These are phyloP conservation scores for Branchinecta lindahli DNA, from an alignment of 1,140 invertebrate species.

Conservation along the genomic window DNA sequence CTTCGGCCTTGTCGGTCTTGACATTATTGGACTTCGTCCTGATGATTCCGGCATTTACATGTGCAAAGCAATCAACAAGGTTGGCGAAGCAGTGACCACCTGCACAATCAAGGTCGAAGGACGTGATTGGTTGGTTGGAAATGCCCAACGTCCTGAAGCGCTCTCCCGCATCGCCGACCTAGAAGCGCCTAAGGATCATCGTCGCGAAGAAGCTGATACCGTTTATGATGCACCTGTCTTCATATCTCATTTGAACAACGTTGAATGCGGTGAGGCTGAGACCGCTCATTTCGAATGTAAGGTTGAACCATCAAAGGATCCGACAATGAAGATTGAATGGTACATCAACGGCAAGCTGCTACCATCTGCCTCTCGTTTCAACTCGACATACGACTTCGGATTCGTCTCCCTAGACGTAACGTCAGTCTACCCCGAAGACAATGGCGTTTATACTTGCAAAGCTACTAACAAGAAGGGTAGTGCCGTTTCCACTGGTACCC, in stretches of 20 bases:
- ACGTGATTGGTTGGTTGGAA: slow-evolving; percentile 65
- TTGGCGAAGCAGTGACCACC: slow-evolving; percentile 81
- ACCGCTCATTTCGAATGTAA: slow-evolving; percentile 86
- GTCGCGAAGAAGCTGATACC: slow-evolving; percentile 46
- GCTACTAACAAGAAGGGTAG: slow-evolving; percentile 74
- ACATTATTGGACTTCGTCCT: slow-evolving; percentile 63
- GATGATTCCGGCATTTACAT: slow-evolving; percentile 89
- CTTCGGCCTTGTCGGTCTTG: slow-evolving; percentile 81
- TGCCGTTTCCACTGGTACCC: slow-evolving; percentile 65
- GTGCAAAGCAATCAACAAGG: slow-evolving; percentile 73
- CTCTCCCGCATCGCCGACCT: slow-evolving; percentile 67
- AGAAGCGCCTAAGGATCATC: slow-evolving; percentile 52
- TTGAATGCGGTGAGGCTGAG: slow-evolving; percentile 73
- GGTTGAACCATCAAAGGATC: slow-evolving; percentile 84
- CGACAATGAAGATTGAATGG: slow-evolving; percentile 83
- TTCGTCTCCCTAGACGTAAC: slow-evolving; percentile 67
- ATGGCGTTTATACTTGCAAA: slow-evolving; percentile 75
- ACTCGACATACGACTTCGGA: slow-evolving; percentile 74
- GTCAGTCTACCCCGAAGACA: slow-evolving; percentile 68
- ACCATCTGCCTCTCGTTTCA: slow-evolving; percentile 59
- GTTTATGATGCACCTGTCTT: slow-evolving; percentile 71
- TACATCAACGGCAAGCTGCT: slow-evolving; percentile 69
- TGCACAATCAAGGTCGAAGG: slow-evolving; percentile 71
- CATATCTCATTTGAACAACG: slow-evolving; percentile 75
- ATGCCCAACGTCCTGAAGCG: slow-evolving; percentile 79